Base-by-base conservation (phyloP, 2,888 invertebrate species). In the Aethes cnicana region DNA sequence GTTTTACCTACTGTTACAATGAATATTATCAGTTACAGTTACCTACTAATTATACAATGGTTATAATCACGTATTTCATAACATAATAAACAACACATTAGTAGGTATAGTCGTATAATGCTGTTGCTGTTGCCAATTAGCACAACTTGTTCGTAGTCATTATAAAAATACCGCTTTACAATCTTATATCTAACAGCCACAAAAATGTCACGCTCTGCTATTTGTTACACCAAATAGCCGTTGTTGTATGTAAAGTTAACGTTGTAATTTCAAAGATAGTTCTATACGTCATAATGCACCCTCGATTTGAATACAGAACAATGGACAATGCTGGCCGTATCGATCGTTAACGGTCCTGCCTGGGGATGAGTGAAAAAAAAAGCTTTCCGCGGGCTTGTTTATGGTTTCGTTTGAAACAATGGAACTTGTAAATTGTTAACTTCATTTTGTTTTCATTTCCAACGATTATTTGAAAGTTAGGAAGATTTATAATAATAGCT, bases 271-370 rank as follows among this genome's bases (percentile, higher is more conserved):
- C 44, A 39, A 37, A 52, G 52, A 52, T 46, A 52, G 37, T 44
- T 23, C 50, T 11, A 39, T 52, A 44, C 44, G 20, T 44, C 50
- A 52, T 50, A 53, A 55, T 39, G 44, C 58, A 54, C 61, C 62
- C 63, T 57, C 48, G 54, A 57, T 66, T 63, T 60, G 58, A 58
- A 61, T 61, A 50, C 41, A 16, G 63, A 60, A 68, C 68, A 66
- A 66, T 66, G 62, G 42, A 69, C 69, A 67, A 68, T 67, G 59
- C n/a, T n/a, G n/a, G 53, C 47, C 30, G 47, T 56, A 66, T 69
- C 70, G 68, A 70, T 70, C 68, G 56, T 50, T 69, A 68, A 70
- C 70, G 66, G 67, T 57, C 62, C 39, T 37, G 37, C 33, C 41
- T 49, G 37, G 54, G 41, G 50, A 39, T 53, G 32, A 39, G 46